phyloP scores from a whole-genome alignment of 2,888 invertebrate genomes.

The Xestia c-nigrum region DNA sequence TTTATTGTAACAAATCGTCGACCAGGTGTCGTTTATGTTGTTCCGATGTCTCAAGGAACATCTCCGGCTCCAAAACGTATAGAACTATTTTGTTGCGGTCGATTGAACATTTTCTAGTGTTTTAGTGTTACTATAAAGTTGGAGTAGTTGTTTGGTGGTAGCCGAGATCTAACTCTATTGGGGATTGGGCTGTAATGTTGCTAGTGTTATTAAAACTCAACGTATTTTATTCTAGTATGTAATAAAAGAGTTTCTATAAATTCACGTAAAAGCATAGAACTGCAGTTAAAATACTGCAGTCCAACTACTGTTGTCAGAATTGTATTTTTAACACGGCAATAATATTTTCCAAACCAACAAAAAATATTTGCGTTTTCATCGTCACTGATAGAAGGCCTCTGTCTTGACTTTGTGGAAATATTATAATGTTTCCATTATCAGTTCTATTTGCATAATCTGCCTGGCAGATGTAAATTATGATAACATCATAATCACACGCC shows the following conservation, averaged over 20 bases:
- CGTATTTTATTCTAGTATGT: not conserved
- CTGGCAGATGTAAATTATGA: not conserved
- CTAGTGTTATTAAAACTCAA: not conserved
- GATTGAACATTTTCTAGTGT: constrained; percentile 53
- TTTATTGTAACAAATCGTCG: constrained; percentile 68
- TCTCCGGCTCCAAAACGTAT: constrained; percentile 58
- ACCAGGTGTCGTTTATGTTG: constrained; percentile 68
- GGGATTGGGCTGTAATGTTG: not conserved
- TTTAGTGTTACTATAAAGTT: constrained; percentile 50
- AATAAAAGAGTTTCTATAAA: not conserved
- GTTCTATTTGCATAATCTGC: not conserved
- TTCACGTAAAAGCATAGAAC: not conserved
- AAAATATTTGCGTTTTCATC: not conserved
- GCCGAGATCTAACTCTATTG: constrained; percentile 20
- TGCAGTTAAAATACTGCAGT: not conserved
- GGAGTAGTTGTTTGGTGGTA: constrained; percentile 27
- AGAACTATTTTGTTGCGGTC: constrained; percentile 42
- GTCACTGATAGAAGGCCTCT: not conserved
- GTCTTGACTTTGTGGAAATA: too few species aligned
- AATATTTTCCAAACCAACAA: not conserved
- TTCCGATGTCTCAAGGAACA: constrained; percentile 60
- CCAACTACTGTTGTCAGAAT: not conserved
- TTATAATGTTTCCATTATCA: not conserved
- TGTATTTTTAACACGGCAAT: not conserved
- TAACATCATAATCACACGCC: not conserved